phyloP scores from a whole-genome alignment of 2,888 invertebrate species.

The Conchocele bisecta region DNA sequence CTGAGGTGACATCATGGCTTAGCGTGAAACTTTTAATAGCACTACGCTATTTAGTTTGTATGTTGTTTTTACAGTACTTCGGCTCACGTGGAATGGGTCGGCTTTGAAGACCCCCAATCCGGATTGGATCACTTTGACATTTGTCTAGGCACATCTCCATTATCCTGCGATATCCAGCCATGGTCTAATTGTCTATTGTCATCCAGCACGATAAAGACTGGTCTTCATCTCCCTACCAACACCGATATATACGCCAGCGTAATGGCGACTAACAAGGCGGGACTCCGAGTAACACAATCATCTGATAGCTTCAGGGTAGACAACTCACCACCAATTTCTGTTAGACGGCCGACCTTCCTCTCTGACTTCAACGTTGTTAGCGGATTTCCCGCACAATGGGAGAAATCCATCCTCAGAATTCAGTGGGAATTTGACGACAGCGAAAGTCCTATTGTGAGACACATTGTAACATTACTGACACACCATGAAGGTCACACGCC shows the following conservation, averaged over 20 bases:
- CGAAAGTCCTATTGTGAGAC: constrained; percentile 47
- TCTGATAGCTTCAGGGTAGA: constrained; percentile 25
- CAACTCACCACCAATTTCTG: constrained; percentile 2
- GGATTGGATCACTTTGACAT: constrained; percentile 54
- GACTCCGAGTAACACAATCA: too few relatives aligned
- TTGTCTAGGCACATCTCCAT: constrained; percentile 44
- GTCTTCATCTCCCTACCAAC: constrained; percentile 32
- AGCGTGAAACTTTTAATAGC: too few relatives aligned
- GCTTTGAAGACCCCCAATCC: constrained; percentile 54
- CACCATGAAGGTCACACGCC: constrained; percentile 45
- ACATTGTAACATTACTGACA: constrained; percentile 31
- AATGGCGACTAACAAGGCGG: constrained; percentile 16
- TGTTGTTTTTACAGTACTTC: constrained; percentile 37
- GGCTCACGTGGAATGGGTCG: constrained; percentile 24
- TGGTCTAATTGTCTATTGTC: constrained; percentile 28
- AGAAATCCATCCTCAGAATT: constrained; percentile 40
- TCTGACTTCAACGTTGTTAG: not conserved
- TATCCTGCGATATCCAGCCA: constrained; percentile 42
- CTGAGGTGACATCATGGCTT: too few relatives aligned
- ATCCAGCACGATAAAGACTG: constrained; percentile 33
- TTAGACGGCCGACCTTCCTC: constrained; percentile 5
- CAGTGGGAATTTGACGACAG: constrained; percentile 45
- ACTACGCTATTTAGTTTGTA: too few relatives aligned
- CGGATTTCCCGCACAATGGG: constrained; percentile 29
- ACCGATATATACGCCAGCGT: constrained; percentile 26